A percentile compares a stretch with the other conserved stretches of the same genome.
Conservation (phyloP, 1,140 invertebrate species). For the Apolygus lucorum region DNA sequence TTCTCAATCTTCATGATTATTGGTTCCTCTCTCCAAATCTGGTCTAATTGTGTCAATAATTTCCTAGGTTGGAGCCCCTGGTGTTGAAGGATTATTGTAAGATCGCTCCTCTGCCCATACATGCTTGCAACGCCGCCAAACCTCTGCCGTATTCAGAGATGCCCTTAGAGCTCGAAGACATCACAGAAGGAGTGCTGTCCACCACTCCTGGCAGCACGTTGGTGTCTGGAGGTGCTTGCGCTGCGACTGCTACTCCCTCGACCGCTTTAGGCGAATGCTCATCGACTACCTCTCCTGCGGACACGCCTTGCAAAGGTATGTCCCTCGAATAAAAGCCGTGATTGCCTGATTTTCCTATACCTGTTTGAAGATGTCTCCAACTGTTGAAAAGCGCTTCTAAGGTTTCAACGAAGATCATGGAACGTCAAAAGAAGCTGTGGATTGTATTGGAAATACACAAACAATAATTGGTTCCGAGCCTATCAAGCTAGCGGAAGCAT, state of each 20-base stretch:
- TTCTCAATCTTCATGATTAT: background rate
- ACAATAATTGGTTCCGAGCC: too few relatives aligned
- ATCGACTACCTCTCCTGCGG: conserved; percentile 28
- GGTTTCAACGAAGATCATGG: too few relatives aligned
- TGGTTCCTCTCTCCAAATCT: background rate
- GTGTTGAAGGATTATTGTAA: conserved; percentile 56
- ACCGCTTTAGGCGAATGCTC: background rate
- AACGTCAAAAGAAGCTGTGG: too few relatives aligned
- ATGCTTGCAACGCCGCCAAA: conserved; percentile 47
- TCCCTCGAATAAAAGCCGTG: too few relatives aligned
- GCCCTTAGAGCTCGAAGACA: conserved; percentile 37
- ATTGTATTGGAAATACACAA: too few relatives aligned
- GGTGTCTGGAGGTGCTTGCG: background rate
- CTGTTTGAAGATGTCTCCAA: too few relatives aligned
- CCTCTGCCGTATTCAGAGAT: conserved; percentile 42
- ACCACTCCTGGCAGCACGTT: background rate
- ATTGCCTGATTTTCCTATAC: too few relatives aligned
- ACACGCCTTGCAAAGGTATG: conserved; percentile 31
- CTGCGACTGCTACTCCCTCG: background rate
- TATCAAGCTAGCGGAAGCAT: too few relatives aligned
- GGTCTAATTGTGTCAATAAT: background rate
- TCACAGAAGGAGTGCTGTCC: background rate
- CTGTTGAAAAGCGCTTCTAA: too few relatives aligned
- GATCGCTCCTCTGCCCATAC: conserved; percentile 57
- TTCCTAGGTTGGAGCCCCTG: conserved; percentile 62